Evolutionary conservation across 2,888 invertebrate genomes (phyloP).

Genomic region (Drosophila macrospina): DNA sequence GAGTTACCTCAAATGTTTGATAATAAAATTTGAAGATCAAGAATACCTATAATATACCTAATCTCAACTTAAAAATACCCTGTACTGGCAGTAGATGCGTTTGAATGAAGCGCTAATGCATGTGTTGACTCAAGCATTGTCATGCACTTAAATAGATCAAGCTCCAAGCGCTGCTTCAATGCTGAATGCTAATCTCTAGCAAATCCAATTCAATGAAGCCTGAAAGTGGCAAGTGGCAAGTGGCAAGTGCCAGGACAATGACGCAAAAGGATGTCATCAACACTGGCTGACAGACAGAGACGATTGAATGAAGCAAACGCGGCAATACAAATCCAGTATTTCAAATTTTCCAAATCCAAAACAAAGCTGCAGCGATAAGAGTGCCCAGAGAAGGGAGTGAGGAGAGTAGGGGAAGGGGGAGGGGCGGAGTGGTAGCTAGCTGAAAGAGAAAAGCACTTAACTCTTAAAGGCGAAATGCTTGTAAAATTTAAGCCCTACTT

Average conservation of each 20-base stretch:
- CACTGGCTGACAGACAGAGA: constrained; percentile 40
- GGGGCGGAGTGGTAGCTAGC: not conserved
- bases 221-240: constrained; percentile 21
- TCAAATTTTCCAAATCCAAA: constrained; percentile 48
- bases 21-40: too few species aligned
- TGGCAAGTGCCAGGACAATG: constrained; percentile 16
- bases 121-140: constrained; percentile 13
- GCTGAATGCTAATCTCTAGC: constrained; percentile 9
- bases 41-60: too few species aligned
- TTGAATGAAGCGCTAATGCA: not conserved
- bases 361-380: constrained; percentile 20
- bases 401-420: not conserved
- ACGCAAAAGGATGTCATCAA: constrained; percentile 42
- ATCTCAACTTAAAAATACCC: constrained; percentile 1
- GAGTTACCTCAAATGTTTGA: not conserved
- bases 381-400: not conserved
- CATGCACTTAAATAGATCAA: not conserved
- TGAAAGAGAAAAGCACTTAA: constrained; percentile 75
- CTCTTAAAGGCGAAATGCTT: constrained; percentile 80
- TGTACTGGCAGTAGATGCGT: not conserved
- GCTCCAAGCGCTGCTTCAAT: not conserved
- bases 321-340: constrained; percentile 39
- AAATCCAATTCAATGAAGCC: constrained; percentile 30
- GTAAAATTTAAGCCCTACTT: constrained; percentile 81
- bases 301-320: constrained; percentile 45